These are phyloP conservation scores for Micronisus gabar DNA, from an alignment of 2,113 vertebrate genomes.

Conservation along the genomic window DNA sequence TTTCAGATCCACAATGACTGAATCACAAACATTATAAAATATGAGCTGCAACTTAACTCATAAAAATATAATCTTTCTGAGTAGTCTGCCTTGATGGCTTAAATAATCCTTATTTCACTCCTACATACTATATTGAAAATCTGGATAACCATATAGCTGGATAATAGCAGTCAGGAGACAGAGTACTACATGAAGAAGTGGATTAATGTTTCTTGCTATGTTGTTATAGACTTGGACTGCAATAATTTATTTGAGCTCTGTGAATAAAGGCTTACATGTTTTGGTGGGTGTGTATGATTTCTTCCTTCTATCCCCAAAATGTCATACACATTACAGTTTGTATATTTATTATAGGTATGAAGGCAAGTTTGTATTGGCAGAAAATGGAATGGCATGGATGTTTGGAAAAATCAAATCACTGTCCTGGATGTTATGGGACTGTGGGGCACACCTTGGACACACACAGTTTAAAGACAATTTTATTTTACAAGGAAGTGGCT, in stretches of 20 bases:
- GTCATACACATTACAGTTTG: accelerated
- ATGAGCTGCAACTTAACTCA: background rate
- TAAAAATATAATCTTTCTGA: background rate
- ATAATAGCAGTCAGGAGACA: background rate
- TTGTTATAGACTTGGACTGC: background rate
- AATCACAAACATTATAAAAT: background rate
- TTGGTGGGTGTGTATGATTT: background rate
- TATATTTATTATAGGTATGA: background rate
- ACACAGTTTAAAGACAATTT: background rate
- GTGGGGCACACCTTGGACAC: background rate
- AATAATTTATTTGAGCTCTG: background rate
- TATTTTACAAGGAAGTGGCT: background rate
- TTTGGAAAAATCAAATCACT: background rate
- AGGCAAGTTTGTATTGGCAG: background rate
- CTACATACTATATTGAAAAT: background rate
- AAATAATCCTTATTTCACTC: background rate
- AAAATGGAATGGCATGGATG: background rate
- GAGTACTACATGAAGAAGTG: background rate
- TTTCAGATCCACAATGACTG: background rate
- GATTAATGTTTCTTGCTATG: background rate
- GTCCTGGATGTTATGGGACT: background rate
- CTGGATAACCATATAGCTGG: background rate
- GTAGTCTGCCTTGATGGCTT: background rate
- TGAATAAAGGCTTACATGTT: background rate
- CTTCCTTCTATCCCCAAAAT: background rate